Percentiles rank a stretch among this genome's conserved stretches.
These are phyloP conservation scores for Oeneis ivallda DNA, from an alignment of 2,888 invertebrate genomes.

Conservation along the genomic window DNA sequence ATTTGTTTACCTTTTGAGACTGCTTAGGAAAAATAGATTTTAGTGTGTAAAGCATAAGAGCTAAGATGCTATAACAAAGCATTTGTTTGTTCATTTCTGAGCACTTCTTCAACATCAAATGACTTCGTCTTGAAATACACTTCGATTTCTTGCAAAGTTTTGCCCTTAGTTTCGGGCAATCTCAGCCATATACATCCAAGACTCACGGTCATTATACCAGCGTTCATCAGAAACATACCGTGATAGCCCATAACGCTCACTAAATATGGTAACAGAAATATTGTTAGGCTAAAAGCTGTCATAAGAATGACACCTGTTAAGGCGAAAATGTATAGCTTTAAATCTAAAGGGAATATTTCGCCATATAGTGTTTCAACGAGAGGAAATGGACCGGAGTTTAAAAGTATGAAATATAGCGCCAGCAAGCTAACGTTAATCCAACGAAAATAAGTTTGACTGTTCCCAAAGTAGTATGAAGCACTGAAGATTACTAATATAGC, in stretches of 20 bases:
- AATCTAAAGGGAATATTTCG: conserved; percentile 29
- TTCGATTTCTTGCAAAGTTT: conserved; percentile 47
- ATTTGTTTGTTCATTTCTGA: conserved; percentile 2
- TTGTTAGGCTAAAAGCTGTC: not conserved
- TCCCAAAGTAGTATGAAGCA: conserved; percentile 31
- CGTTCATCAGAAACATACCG: conserved; percentile 13
- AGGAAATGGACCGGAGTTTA: conserved; percentile 25
- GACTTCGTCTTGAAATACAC: conserved; percentile 28
- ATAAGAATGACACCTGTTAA: conserved; percentile 6
- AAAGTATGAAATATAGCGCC: conserved; percentile 20
- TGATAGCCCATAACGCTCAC: conserved; percentile 38
- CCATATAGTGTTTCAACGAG: conserved; percentile 21
- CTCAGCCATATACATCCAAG: conserved; percentile 8
- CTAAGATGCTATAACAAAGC: conserved; percentile 4
- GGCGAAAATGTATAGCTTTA: conserved; percentile 23
- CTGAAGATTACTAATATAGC: conserved; percentile 27
- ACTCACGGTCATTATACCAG: conserved; percentile 6
- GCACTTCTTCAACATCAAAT: conserved; percentile 10
- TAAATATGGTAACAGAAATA: conserved; percentile 29
- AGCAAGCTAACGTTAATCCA: conserved; percentile 38
- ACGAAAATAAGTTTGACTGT: conserved; percentile 18
- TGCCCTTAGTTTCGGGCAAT: conserved; percentile 50
- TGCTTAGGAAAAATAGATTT: too few relatives aligned
- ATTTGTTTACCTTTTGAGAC: too few relatives aligned
- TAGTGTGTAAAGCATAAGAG: too few relatives aligned